These are phyloP conservation scores for Fragum fragum DNA, from an alignment of 2,888 invertebrate species.

Conservation along the genomic window DNA sequence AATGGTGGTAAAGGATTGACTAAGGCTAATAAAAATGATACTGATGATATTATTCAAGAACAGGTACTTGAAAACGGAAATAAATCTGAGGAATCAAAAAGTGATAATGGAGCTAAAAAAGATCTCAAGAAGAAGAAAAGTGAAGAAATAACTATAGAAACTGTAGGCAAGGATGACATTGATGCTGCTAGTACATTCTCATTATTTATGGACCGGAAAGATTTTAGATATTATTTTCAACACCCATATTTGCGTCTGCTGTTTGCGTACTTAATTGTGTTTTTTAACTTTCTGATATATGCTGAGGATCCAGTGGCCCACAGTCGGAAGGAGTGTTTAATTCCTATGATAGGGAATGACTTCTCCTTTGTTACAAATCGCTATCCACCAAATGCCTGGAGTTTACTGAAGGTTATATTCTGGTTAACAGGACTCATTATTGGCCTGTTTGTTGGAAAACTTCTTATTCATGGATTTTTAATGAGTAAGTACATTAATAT, in stretches of 20 bases:
- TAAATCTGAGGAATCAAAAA: constrained; percentile 12
- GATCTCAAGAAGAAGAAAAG: constrained; percentile 7
- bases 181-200: constrained; percentile 86
- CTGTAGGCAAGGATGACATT: constrained; percentile 75
- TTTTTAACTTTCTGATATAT: constrained; percentile 88
- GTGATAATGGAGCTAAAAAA: constrained; percentile 14
- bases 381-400: constrained; percentile 87
- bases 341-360: constrained; percentile 88
- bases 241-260: constrained; percentile 88
- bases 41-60: background rate
- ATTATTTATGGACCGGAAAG: constrained; percentile 87
- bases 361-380: constrained; percentile 88
- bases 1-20: constrained; percentile 16
- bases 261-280: constrained; percentile 87
- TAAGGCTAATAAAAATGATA: constrained; percentile 14
- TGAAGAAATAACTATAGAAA: constrained; percentile 37
- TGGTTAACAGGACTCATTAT: constrained; percentile 87
- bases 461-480: constrained; percentile 87
- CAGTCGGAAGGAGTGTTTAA: constrained; percentile 87
- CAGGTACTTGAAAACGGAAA: background rate
- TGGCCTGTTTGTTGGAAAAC: constrained; percentile 87
- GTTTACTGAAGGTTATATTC: constrained; percentile 85
- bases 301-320: constrained; percentile 88
- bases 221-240: constrained; percentile 88
- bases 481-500: constrained; percentile 87